phyloP scores from a whole-genome alignment of 2,113 vertebrate genomes.

The Microtus oregoni region DNA sequence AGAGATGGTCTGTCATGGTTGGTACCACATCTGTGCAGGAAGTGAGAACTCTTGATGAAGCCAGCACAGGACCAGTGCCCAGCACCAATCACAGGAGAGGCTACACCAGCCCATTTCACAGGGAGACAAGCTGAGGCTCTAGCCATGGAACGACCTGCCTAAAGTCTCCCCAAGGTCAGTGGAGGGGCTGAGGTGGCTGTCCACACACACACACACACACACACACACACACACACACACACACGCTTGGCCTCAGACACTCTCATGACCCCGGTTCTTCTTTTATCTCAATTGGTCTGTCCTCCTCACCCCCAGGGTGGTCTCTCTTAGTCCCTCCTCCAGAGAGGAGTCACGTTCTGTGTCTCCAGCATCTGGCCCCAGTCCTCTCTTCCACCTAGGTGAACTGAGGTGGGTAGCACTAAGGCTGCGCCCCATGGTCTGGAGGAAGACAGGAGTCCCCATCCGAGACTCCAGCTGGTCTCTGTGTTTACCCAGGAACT shows the following conservation, averaged over 20 bases:
- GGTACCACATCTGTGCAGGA: fast-evolving
- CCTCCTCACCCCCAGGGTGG: not conserved
- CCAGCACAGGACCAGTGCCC: not conserved
- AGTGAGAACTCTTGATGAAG: fast-evolving
- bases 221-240: not conserved
- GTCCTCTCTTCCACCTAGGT: not conserved
- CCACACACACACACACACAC: not conserved
- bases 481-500: not conserved
- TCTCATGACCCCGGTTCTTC: not conserved
- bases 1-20: too few relatives aligned
- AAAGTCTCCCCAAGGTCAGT: not conserved
- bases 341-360: not conserved
- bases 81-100: fast-evolving
- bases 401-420: not conserved
- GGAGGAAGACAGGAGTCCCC: not conserved
- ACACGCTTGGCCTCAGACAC: not conserved
- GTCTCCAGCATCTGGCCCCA: not conserved
- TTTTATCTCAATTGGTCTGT: not conserved
- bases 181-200: not conserved
- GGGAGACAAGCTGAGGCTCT: not conserved
- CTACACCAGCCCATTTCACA: not conserved
- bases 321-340: not conserved
- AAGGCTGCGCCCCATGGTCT: not conserved
- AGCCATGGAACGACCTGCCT: not conserved
- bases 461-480: not conserved